Base-by-base conservation (phyloP, 2,888 invertebrate species). In the Eupithecia vulgata region DNA sequence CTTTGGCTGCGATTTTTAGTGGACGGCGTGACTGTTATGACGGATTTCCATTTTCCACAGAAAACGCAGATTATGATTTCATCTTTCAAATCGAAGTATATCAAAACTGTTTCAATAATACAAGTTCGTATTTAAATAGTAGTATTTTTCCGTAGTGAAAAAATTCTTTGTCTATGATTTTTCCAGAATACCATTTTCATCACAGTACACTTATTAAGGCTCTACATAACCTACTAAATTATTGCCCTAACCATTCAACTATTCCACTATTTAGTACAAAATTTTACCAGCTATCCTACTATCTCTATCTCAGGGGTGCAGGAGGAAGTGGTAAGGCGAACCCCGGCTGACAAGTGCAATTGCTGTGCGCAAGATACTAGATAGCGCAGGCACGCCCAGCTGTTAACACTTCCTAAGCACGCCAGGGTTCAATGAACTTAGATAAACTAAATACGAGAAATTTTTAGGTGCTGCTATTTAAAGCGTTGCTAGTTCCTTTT, bases 311-410 rank as follows among this genome's bases (percentile, higher is more conserved):
- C 30, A 35, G 15, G 59, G 72, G 70, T 72, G 72, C 70, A 59
- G 61, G 66, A 75, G 75, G 75, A 75, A 75, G 70, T 45, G 75
- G 75, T 76, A 80, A 76, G 83, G 83, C 83, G 81, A 81, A 83
- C 79, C 80, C 77, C 80, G 83, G 87, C 90, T 89, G 90, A 90
- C 90, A 90, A 91, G 89, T 90, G 88, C 90, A 90, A 90, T 90
- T 86, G 89, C 82, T 82, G 80, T 84, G 83, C 83, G 83, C 84
- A 80, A 89, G 91, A 91, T 91, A 88, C 86, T 81, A 91, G 91
- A 92, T 91, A 91, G 89, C 88, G 82, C 88, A 88, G 89, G 87
- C 88, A 86, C 90, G 88, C 89, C 89, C 87, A 82, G 85, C 82
- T 89, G 89, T 90, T 79, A 79, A 79, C 84, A 81, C 80, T 79